Base-by-base conservation (phyloP, 2,888 invertebrate species). In the Drosophila mercatorum region DNA sequence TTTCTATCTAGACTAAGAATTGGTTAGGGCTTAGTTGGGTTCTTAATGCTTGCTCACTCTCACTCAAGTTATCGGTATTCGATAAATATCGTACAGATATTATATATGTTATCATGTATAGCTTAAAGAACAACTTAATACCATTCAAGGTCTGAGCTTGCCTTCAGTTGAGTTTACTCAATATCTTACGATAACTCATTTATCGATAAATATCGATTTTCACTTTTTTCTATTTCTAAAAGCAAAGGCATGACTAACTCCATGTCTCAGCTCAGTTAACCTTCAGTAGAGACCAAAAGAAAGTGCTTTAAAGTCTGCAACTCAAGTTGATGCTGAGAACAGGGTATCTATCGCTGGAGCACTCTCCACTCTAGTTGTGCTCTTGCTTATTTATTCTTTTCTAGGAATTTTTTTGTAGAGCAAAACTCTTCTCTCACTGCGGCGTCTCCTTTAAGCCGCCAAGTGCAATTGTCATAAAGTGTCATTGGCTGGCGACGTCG, bases 391-490 rank as follows among this genome's bases (percentile, higher is more conserved):
- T 52, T 66, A 44, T 59, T 59, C 38, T 55, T 56, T 51, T 72
- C 59, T 52, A 60, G 46, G 55, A 41, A 46, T 40, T 61, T 40
- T 61, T 58, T 70, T 58, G 36, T 31, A 44, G 59, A 59, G 43
- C 52, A 31, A 49, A 62, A 51, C 17, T 17, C 40, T 40, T 5
- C 26, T 46, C 36, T 52, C 26, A 41, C 41, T 17, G 31, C 47
- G 46, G 12, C 38, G 56, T 51, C 60, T 51, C 49, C 58, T 51
- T 63, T 65, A 77, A 78, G 88, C 79, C 80, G 80, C 78, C 86
- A 88, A 89, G 89, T 89, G 89, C 87, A 89, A 90, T 89, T 89
- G 89, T 89, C 90, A 86, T 88, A 88, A 90, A 89, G 89, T 90
- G 90, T 90, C 89, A 89, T 89, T 89, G 90, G 90, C 90, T 89